Evolutionary conservation across 2,797 vertebrate species (phyloP).

Genomic region (Pteropus rufus): DNA sequence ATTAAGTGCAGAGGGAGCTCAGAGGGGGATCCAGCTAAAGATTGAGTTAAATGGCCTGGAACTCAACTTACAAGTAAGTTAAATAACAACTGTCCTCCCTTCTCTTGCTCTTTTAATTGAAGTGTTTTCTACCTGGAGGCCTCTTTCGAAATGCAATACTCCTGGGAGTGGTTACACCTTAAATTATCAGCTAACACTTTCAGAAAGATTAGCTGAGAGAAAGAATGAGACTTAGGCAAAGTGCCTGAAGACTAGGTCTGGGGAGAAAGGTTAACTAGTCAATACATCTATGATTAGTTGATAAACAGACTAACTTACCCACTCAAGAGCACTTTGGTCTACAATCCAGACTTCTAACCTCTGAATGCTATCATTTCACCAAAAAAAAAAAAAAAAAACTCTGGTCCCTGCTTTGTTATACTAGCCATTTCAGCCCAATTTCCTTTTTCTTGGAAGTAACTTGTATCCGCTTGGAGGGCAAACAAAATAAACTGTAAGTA

Average conservation of each 20-base stretch:
- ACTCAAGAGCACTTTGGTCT: not conserved
- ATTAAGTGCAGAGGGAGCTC: not conserved
- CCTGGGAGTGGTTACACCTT: slow-evolving; percentile 46
- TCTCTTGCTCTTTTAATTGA: not conserved
- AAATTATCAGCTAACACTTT: slow-evolving; percentile 27
- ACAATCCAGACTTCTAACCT: too few relatives aligned
- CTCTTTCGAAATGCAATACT: slow-evolving; percentile 50
- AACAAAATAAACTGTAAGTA: not conserved
- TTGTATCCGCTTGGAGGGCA: not conserved
- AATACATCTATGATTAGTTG: not conserved
- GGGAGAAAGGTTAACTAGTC: not conserved
- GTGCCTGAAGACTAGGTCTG: not conserved
- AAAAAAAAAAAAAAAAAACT: not conserved
- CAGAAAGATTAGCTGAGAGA: not conserved
- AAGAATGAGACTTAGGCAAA: not conserved
- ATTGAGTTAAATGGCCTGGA: not conserved
- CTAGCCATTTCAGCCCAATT: not conserved
- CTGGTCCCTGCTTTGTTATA: too few relatives aligned
- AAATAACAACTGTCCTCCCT: not conserved
- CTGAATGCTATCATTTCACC: rapidly evolving
- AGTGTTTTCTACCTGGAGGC: slow-evolving; percentile 18
- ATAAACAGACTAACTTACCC: not conserved
- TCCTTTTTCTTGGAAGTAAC: not conserved
- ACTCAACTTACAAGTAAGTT: not conserved
- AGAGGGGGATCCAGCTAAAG: not conserved